Evolutionary conservation across 2,888 invertebrate genomes (phyloP), one percentile per base, ranked within the genome.

Genomic region (Sinohyriopsis cumingii): DNA sequence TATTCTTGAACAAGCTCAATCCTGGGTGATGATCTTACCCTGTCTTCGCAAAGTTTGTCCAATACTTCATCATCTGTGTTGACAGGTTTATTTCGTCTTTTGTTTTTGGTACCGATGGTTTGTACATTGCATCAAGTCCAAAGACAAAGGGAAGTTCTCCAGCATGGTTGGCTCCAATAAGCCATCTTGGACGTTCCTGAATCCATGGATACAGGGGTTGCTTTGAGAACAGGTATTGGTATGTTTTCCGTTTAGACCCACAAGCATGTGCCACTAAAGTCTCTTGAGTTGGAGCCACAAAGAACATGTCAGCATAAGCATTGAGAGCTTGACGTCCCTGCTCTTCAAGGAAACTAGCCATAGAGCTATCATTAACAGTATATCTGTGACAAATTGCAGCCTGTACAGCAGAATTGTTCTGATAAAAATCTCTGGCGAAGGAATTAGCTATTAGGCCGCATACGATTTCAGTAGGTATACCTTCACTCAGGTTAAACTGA

Each of bases 71-170:
- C 90, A 97, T 94, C 77, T 94, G 92, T 88, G 93, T 93, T 86
- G 95, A 95, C 80, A 98, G 93, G 82, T 94, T 94, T 53, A 94
- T 92, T 90, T 98, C 97, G 87, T 96, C 95, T 77, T 96, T 91
- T 22, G 69, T 71, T 33, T 72, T 75, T 15, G 24, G 15, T 3
- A 55, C 57, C 24, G 55, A 63, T 20, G 24, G 20, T 25, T 74
- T 75, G 59, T 82, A 80, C 77, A 80, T 75, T 6, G 68, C 68
- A 1, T 97, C 96, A 88, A 96, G 95, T 25, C 97, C 97, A 89
- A 97, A 97, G 59, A 97, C 93, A 90, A 96, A 97, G 88, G 94
- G 95, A 81, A 98, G 96, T 91, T 98, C 97, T 89, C 97, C 97
- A 5, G 95, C 97, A 89, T 98, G 97, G 93, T 97, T 94, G 33